Evolutionary conservation across 1,140 invertebrate genomes (phyloP), one percentile per base, ranked within the genome.

Genomic region (Megathymus violae): DNA sequence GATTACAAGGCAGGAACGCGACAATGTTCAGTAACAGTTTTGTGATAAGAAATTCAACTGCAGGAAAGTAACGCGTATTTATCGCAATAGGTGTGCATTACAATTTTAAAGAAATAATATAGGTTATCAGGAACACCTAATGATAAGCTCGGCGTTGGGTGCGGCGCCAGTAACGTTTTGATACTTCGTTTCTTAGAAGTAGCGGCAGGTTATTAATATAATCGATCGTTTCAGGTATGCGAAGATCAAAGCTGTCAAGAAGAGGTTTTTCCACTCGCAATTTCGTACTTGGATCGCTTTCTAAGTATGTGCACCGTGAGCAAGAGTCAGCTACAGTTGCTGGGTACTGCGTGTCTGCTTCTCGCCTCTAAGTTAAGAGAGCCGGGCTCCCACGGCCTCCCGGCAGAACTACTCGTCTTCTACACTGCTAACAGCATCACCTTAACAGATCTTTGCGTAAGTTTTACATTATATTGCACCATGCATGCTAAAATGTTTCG

Each of bases 261-360:
- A 74, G 97, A 97, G 81, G 97, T 99, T 13, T 98, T 98, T 83
- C 94, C 96, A 3, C 91, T 98, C 74, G 96, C 97, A 15, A 95
- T 98, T 85, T 98, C 97, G 82, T 98, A 97, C 90, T 90, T 99
- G 92, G 97, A 99, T 92, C 94, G 98, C 80, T 98, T 98, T 92
- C 92, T 99, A 69, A 95, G 94, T 71, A 94, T 94, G 38, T 95
- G 95, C 79, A 94, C 95, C 11, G 95, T 97, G 71, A 93, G 94
- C 64, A 97, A 97, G 89, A 95, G 93, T 52, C 96, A 97, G 78
- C 93, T 99, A 25, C 98, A 99, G 92, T 93, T 98, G 13, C 91
- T 99, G 69, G 97, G 96, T 19, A 95, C 97, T 0, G 95, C 95
- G 10, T 98, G 97, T 78, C 93, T 99, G 64, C 93, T 99, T 62